Conservation (phyloP, 2,888 invertebrate species). For the Ophonus ardosiacus region DNA sequence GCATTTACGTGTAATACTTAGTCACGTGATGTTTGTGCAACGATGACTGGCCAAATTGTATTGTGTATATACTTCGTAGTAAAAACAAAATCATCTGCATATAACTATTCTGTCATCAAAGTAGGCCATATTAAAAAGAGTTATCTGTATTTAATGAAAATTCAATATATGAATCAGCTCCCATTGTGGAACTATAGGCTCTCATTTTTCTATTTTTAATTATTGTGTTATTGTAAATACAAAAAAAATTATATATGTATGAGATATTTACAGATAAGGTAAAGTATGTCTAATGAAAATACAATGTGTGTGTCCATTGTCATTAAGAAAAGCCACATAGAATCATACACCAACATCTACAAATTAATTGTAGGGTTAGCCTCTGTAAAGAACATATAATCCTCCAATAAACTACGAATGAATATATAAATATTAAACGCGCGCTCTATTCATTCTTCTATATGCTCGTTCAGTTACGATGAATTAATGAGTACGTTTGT, state of each 20-base stretch:
- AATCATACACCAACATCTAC: constrained; percentile 16
- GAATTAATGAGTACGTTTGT: constrained; percentile 51
- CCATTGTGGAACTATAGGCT: background rate
- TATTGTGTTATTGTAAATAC: background rate
- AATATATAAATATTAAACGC: constrained; percentile 51
- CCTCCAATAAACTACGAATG: constrained; percentile 38
- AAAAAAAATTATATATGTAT: background rate
- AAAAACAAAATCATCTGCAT: no score
- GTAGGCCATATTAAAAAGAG: no score
- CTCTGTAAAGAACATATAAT: constrained; percentile 26
- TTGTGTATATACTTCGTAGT: no score
- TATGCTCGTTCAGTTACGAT: background rate
- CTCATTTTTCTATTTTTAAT: background rate
- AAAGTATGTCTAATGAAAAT: background rate
- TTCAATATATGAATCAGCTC: no score
- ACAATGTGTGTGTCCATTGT: background rate
- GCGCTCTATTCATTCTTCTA: constrained; percentile 11
- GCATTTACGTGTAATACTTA: no score
- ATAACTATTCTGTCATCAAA: no score
- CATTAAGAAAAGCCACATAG: background rate
- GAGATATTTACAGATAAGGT: background rate
- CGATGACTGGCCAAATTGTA: no score
- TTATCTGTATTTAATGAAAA: no score
- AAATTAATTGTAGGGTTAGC: constrained; percentile 33
- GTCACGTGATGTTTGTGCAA: no score